phyloP scores from a whole-genome alignment of 2,888 invertebrate species.

The Hanleya hanleyi region DNA sequence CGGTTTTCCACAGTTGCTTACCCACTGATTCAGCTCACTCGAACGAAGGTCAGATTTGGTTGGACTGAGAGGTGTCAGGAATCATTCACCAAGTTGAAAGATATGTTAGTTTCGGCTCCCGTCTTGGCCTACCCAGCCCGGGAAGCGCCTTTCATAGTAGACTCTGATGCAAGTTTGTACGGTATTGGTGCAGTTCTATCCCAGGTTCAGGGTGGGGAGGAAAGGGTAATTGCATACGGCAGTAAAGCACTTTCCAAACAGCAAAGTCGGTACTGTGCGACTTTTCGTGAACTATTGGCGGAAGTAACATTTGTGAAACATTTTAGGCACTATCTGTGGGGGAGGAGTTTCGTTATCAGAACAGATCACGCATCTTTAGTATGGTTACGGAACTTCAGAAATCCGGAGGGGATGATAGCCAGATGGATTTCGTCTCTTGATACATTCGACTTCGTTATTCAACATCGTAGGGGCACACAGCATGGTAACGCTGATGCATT shows the following conservation, averaged over 20 bases:
- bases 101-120: neutral
- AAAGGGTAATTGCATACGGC: slow-evolving; percentile 28
- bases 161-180: slow-evolving; percentile 31
- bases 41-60: slow-evolving; percentile 8
- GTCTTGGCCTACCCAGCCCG: slow-evolving; percentile 19
- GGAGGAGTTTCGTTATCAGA: slow-evolving; percentile 16
- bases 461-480: slow-evolving; percentile 18
- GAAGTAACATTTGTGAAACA: slow-evolving; percentile 25
- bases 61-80: slow-evolving; percentile 21
- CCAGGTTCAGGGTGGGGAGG: slow-evolving; percentile 25
- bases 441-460: slow-evolving; percentile 23
- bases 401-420: slow-evolving; percentile 31
- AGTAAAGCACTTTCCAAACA: slow-evolving; percentile 25
- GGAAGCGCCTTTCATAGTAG: slow-evolving; percentile 19
- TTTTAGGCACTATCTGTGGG: slow-evolving; percentile 35
- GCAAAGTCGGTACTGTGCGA: slow-evolving; percentile 30
- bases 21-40: slow-evolving; percentile 26
- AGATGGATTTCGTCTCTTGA: slow-evolving; percentile 31
- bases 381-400: slow-evolving; percentile 30
- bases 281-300: slow-evolving; percentile 34
- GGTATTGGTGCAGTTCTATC: slow-evolving; percentile 31
- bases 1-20: slow-evolving; percentile 27
- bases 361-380: slow-evolving; percentile 38
- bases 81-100: slow-evolving; percentile 17
- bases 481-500: slow-evolving; percentile 35